These are phyloP conservation scores for Stenotaenia linearis DNA, from an alignment of 2,888 invertebrate species.

Conservation along the genomic window DNA sequence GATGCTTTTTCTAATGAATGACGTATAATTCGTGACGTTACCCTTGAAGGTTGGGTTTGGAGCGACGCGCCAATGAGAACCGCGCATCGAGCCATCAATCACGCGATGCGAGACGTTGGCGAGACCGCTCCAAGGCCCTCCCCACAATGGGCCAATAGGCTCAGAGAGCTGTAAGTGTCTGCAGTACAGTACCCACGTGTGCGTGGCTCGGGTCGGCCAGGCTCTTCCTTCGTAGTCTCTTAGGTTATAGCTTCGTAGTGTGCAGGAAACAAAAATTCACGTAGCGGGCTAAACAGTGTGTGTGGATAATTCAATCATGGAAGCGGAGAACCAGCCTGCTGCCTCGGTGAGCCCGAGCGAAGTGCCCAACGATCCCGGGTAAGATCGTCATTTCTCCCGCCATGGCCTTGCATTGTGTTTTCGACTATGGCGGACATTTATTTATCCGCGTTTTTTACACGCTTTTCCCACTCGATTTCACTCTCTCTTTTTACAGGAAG, in stretches of 20 bases:
- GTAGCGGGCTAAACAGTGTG: constrained; percentile 26
- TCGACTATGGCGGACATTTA: constrained; percentile 21
- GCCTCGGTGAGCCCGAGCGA: constrained; percentile 36
- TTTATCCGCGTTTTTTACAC: neutral
- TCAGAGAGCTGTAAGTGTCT: constrained; percentile 28
- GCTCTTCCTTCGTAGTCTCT: constrained; percentile 15
- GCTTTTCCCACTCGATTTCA: neutral
- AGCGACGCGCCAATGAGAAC: neutral
- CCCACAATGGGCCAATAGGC: constrained; percentile 30
- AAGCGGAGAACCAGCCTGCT: constrained; percentile 36
- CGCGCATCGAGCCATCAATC: constrained; percentile 14
- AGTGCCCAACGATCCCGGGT: constrained; percentile 78
- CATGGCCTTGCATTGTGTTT: constrained; percentile 10
- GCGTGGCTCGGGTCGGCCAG: constrained; percentile 13
- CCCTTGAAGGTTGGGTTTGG: neutral
- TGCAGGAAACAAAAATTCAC: constrained; percentile 29
- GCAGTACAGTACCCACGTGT: constrained; percentile 29
- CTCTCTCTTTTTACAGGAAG: constrained; percentile 79
- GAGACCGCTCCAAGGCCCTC: constrained; percentile 26
- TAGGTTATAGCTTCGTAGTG: constrained; percentile 31
- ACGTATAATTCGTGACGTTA: neutral
- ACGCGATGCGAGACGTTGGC: constrained; percentile 11
- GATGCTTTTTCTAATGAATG: neutral
- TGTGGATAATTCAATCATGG: constrained; percentile 32
- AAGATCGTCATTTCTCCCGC: constrained; percentile 45